Evolutionary conservation across 1,140 invertebrate genomes (phyloP), one percentile per base, ranked within the genome.

Genomic region (Zaprionus gabonicus): DNA sequence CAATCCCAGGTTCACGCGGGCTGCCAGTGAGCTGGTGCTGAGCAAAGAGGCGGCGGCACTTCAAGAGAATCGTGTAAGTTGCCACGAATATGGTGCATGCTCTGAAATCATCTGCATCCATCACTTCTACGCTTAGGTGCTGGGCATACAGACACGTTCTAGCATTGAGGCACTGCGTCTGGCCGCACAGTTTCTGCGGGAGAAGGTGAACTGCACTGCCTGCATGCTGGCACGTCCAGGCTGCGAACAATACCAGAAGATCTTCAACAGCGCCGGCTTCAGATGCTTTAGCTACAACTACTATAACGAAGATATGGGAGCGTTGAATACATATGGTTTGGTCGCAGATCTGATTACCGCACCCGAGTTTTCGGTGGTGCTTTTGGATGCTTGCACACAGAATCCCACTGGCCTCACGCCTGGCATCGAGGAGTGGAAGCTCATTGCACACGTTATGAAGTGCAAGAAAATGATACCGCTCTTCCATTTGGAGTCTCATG

Each of bases 341-440:
- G 92, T 96, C 4, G 95, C 97, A 79, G 98, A 99, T 93, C 93
- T 97, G 28, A 93, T 94, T 84, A 94, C 94, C 79, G 97, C 98
- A 41, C 97, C 98, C 1, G 95, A 97, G 93, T 96, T 97, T 90
- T 95, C 98, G 2, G 97, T 99, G 1, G 95, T 99, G 36, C 95
- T 99, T 76, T 93, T 99, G 4, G 98, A 99, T 94, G 97, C 97
- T 1, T 98, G 97, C 94, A 98, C 98, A 12, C 99, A 99, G 92
- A 99, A 99, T 94, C 99, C 99, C n/a, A 99, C 98, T 31, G 98
- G 99, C 58, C 95, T 97, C 72, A 97, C 98, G 93, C 97, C 97
- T 38, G 97, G 95, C 15, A 93, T 95, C 53, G 97, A 98, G 59
- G 96, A 98, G 93, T 98, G 97, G 97, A 93, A 94, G 66, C 94